Base-by-base conservation (phyloP, 1,140 invertebrate species). In the Littorina saxatilis region DNA sequence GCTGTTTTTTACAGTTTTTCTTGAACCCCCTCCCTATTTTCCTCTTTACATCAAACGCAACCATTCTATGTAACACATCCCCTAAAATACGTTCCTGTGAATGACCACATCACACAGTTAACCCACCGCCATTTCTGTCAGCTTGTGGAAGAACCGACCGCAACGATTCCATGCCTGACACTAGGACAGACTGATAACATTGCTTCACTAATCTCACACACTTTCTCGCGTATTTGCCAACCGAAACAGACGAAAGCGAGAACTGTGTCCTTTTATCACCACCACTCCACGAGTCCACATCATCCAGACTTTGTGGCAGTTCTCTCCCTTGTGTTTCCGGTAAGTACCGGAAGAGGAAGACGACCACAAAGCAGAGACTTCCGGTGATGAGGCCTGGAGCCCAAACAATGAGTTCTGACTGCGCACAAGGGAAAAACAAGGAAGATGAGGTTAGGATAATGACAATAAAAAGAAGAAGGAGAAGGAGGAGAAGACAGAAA, bases 211-310 rank as follows among this genome's bases (percentile, higher is more conserved):
- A 1, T 35, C 61, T 29, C 7, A 32, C 61, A 32, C n/a, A 63
- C 61, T 11, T 9, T 15, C 9, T 63, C 4, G 4, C 61, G 7
- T 9, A 17, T 32, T 35, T 17, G 29, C 29, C 13, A 32, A 63
- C 29, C 29, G 9, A 20, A 11, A 13, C 11, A n/a, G 23, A 20
- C 7, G 13, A 29, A 1, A 63, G 27, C n/a, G 9, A 29, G 13
- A 5, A 35, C 2, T 27, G 29, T 29, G 27, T 7, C 5, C 35
- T 4, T 63, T 4, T 9, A 63, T 7, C 7, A 23, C 3, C 27
- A 63, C 5, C 29, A 15, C 27, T 32, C 50, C 68, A 80, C 58
- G 15, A 32, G 39, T 74, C 50, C n/a, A 75, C 80, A 78, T 81
- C 52, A 32, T n/a, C 76, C 13, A 75, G 40, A 17, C 35, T 74